Evolutionary conservation across 2,888 invertebrate species (phyloP).

Genomic region (Cheilosia impressa): DNA sequence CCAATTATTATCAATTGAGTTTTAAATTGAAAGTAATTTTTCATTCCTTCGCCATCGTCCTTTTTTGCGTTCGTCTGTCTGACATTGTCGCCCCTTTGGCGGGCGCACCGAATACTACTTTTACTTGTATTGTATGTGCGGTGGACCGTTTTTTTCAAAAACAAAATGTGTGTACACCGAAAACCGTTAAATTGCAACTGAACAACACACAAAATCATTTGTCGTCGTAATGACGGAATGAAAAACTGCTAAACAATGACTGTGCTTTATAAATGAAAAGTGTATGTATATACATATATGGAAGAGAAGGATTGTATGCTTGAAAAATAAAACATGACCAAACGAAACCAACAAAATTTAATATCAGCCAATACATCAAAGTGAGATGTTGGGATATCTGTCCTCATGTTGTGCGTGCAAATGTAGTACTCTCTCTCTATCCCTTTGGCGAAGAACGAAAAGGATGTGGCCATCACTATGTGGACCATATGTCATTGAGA

Average conservation of each 20-base stretch:
- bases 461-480: conserved; percentile 19
- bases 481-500: conserved; percentile 66
- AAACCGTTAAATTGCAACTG: conserved; percentile 66
- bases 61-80: conserved; percentile 28
- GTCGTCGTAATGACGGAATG: conserved; percentile 72
- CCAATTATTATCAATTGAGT: conserved; percentile 77
- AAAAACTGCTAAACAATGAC: conserved; percentile 72
- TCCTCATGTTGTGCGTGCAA: conserved; percentile 19
- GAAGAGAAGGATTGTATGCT: neutral
- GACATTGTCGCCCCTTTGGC: conserved; percentile 39
- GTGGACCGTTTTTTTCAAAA: conserved; percentile 19
- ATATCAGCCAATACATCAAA: conserved; percentile 70
- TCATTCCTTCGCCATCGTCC: conserved; percentile 69
- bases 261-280: conserved; percentile 39
- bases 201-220: conserved; percentile 71
- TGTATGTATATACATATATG: neutral
- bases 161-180: conserved; percentile 10
- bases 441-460: neutral
- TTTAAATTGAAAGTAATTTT: conserved; percentile 77
- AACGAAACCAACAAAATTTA: conserved; percentile 64
- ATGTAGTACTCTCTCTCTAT: neutral
- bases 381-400: conserved; percentile 54
- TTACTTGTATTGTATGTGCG: neutral
- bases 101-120: neutral
- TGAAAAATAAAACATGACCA: conserved; percentile 29